Base-by-base conservation (phyloP, 2,797 vertebrate species). In the Cyprinella venusta region DNA sequence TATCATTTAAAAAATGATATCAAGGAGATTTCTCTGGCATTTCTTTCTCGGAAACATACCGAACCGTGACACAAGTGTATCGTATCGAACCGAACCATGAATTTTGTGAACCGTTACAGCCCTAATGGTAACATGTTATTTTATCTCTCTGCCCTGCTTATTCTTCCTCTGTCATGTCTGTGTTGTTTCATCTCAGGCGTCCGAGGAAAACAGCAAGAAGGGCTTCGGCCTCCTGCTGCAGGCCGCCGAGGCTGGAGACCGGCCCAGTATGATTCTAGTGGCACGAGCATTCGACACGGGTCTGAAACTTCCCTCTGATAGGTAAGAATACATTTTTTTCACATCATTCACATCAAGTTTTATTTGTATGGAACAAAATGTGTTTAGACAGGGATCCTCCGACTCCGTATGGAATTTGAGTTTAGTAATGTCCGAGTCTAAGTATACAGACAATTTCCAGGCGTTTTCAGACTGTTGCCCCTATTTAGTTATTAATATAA, bases 181-280 rank as follows among this genome's bases (percentile, higher is more conserved):
- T 33, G 74, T 64, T 81, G 56, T 74, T 77, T 61, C 10, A 63
- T 82, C 45, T 74, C 90, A 99, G 98, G 96, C 96, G 64, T 96
- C 92, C 0, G 92, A 96, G 9, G 95, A 96, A 87, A 98, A 96
- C 88, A 93, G 92, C 90, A 94, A 90, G 88, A 98, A 94, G 89
- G 98, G 98, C 45, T 99, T 99, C 84, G 90, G 94, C 86, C 96
- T 96, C 87, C 93, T 99, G 70, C 87, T 97, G 86, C 96, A 94
- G 92, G 97, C 96, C 0, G 97, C 98, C 1, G 96, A 97, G 88
- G 97, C 98, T 8, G 97, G 98, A 0, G 97, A 99, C 90, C 92
- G 98, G 8, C 94, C 94, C 38, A 96, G 96, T 68, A 99, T 99
- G 98, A 97, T 99, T 88, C 89, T 94, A 0, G 94, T 98, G 86